Evolutionary conservation across 2,888 invertebrate species (phyloP).

Genomic region (Lepidocyrtinus sp.): DNA sequence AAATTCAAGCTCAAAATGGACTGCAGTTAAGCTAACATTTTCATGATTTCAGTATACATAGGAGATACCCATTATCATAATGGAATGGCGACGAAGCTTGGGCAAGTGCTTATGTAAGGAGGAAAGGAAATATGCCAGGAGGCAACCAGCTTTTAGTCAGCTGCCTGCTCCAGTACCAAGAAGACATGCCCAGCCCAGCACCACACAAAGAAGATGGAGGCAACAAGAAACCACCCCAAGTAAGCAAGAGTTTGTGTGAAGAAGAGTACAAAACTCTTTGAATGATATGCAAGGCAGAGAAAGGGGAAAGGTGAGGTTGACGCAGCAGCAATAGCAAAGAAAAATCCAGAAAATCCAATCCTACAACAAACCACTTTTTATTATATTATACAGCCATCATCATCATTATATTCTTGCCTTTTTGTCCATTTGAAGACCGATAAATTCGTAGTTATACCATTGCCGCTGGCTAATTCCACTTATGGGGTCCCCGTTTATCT

Average conservation of each 20-base stretch:
- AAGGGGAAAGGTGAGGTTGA: too few species aligned
- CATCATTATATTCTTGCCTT: conserved; percentile 44
- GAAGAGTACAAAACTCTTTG: background rate
- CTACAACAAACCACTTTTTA: conserved; percentile 21
- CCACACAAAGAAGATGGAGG: conserved; percentile 25
- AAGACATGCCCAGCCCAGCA: conserved; percentile 38
- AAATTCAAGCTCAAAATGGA: too few species aligned
- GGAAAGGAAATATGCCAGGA: conserved; percentile 37
- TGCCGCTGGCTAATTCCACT: conserved; percentile 54
- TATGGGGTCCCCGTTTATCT: conserved; percentile 51
- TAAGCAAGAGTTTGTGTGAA: background rate
- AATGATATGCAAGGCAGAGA: background rate
- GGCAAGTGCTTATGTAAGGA: conserved; percentile 24
- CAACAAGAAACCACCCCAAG: background rate
- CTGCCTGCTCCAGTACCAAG: conserved; percentile 36
- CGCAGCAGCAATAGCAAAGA: conserved; percentile 1
- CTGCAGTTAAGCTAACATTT: too few species aligned
- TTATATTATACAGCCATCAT: conserved; percentile 42
- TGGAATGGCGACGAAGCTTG: too few species aligned
- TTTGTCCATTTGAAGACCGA: conserved; percentile 37
- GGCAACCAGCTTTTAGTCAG: conserved; percentile 45
- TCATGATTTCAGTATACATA: too few species aligned
- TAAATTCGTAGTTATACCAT: conserved; percentile 39
- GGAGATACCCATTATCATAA: too few species aligned
- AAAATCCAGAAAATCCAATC: conserved; percentile 9